Evolutionary conservation across 2,797 vertebrate species (phyloP).

Genomic region (Typhlichthys subterraneus): DNA sequence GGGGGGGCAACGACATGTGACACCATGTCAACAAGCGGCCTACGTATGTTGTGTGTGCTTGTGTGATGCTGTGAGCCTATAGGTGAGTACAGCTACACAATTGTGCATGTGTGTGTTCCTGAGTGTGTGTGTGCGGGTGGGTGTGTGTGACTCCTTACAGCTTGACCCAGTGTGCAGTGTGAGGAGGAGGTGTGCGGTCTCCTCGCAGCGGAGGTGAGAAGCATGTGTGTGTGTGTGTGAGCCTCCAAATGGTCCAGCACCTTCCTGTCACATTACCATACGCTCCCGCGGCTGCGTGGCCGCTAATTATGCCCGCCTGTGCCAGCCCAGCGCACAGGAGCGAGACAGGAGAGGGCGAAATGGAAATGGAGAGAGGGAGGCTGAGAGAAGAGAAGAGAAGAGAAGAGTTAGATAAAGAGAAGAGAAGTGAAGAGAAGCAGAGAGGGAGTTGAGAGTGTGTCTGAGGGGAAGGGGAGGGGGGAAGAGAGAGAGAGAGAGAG

Average conservation of each 20-base stretch:
- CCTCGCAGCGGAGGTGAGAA: constrained; percentile 38
- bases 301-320: constrained; percentile 69
- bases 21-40: background rate
- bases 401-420: background rate
- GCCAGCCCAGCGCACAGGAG: constrained; percentile 57
- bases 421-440: background rate
- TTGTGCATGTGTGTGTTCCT: background rate
- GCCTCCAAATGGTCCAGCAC: constrained; percentile 60
- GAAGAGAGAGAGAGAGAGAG: background rate
- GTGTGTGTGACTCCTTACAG: constrained; percentile 25
- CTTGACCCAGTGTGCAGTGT: constrained; percentile 28
- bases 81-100: background rate
- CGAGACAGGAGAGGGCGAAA: background rate
- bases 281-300: constrained; percentile 48
- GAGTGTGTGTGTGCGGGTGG: too few species aligned
- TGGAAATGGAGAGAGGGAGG: background rate
- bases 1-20: background rate
- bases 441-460: background rate
- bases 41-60: too few species aligned
- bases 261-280: constrained; percentile 74
- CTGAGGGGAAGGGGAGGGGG: background rate
- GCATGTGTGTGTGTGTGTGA: constrained; percentile 29
- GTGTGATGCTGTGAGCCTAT: too few species aligned
- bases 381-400: background rate
- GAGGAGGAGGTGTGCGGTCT: constrained; percentile 6